Evolutionary conservation across 2,888 invertebrate genomes (phyloP), one percentile per base, ranked within the genome.

Genomic region (Apeira syringaria): DNA sequence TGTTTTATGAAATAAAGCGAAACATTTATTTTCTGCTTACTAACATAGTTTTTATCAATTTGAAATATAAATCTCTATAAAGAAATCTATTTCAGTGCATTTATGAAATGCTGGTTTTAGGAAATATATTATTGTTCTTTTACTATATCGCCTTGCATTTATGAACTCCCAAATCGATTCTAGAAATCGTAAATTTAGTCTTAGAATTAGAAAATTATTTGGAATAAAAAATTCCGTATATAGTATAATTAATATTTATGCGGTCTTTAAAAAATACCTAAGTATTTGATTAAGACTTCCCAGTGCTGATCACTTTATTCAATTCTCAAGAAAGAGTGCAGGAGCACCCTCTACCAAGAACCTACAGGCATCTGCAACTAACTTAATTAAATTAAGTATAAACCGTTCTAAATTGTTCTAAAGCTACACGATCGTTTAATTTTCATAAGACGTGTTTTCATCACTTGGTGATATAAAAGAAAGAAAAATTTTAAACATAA

Each of bases 301-400:
- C 59, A 53, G 55, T 52, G 54, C 45, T 46, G 50, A 49, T 15
- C 15, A 15, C 4, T 15, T 15, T 15, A 15, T 15, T 15, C 15
- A 15, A 15, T 15, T 4, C 15, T 15, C 15, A 15, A 15, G 15
- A 15, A 4, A 15, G 7, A 22, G 12, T 3, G 7, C 8, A 32
- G n/a, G 18, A 32, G 22, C 26, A 30, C 8, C 10, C 46, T 47
- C 37, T 36, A 41, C 44, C 34, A 9, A 20, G 26, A 34, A 17
- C 33, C 50, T n/a, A n/a, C n/a, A n/a, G n/a, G 56, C 46, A 11
- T 43, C 36, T 50, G 40, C 39, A 42, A 39, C 20, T 47, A 49
- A 81, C 80, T 81, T 82, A 79, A 81, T 83, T 54, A 68, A 76
- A 80, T 80, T 84, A 83, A 85, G 81, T 79, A 78, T 75, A 71